Conservation (phyloP, 2,113 vertebrate species). For the Pycnonotus jocosus region DNA sequence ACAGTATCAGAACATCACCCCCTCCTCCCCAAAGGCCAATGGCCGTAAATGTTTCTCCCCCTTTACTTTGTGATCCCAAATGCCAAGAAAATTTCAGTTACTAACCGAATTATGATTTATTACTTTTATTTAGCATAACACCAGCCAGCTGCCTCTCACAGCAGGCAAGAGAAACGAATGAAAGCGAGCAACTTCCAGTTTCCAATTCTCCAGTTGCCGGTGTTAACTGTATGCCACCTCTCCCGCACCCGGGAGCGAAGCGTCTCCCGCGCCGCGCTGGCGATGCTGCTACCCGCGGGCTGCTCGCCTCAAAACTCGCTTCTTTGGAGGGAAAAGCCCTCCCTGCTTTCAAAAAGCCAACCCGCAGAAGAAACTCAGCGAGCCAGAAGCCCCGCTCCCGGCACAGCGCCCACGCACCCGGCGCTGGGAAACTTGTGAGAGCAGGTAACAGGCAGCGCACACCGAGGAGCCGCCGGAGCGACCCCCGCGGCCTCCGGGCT, state of each 20-base stretch:
- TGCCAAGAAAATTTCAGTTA: fast-evolving
- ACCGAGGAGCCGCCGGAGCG: not conserved
- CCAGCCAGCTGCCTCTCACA: not conserved
- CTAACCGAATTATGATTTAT: not conserved
- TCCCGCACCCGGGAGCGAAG: not conserved
- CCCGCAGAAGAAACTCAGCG: not conserved
- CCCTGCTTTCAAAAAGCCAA: not conserved
- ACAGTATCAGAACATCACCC: not conserved
- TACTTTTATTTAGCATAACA: no score
- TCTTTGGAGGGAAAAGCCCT: fast-evolving
- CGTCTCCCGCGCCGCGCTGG: not conserved
- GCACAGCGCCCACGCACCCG: not conserved
- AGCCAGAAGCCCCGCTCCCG: not conserved
- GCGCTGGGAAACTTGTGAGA: not conserved
- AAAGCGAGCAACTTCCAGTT: not conserved
- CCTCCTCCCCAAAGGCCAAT: not conserved
- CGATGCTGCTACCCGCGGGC: not conserved
- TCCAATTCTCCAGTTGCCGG: not conserved
- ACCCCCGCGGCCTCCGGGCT: not conserved
- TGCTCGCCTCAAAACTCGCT: not conserved
- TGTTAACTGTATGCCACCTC: not conserved
- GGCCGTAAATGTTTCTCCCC: not conserved
- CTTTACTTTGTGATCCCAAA: not conserved
- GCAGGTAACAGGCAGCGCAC: not conserved
- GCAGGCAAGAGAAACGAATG: not conserved